A percentile compares a stretch with the other conserved stretches of the same genome.
These are phyloP conservation scores for Scaptomyza cyrtandrae DNA, from an alignment of 2,888 invertebrate genomes.

Conservation along the genomic window DNA sequence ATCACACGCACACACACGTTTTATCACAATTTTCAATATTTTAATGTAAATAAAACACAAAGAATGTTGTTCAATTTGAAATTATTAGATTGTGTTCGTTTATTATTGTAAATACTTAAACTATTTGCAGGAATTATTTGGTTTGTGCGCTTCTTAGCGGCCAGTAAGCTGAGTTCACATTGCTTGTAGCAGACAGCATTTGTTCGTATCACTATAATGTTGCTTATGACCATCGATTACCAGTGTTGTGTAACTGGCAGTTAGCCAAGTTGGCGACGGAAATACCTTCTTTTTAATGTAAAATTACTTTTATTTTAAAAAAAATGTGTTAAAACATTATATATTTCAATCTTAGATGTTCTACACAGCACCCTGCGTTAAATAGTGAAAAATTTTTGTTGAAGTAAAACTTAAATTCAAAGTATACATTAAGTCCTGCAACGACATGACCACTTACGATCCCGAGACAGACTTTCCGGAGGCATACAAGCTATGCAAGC, in stretches of 20 bases:
- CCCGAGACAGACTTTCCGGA: constrained; percentile 65
- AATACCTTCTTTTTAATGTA: neutral
- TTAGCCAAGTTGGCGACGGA: neutral
- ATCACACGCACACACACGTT: constrained; percentile 10
- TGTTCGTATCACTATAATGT: neutral
- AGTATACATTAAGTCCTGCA: neutral
- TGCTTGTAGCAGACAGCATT: neutral
- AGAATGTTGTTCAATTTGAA: constrained; percentile 53
- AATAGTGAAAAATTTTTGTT: neutral
- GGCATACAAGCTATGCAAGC: constrained; percentile 50
- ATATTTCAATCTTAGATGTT: neutral
- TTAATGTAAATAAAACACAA: constrained; percentile 62
- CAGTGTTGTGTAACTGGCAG: neutral
- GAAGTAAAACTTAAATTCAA: neutral
- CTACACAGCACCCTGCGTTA: neutral
- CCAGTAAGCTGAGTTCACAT: neutral
- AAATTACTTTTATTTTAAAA: neutral
- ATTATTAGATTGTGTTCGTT: neutral
- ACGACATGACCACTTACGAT: constrained; percentile 21
- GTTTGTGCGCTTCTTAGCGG: too few species aligned
- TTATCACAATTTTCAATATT: constrained; percentile 20
- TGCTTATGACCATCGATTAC: too few species aligned
- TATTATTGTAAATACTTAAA: neutral
- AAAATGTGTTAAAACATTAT: neutral
- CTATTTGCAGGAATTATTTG: neutral